A percentile compares a stretch with the other conserved stretches of the same genome.
Evolutionary conservation across 2,888 invertebrate species (phyloP).

Genomic region (Pachydiplax longipennis): DNA sequence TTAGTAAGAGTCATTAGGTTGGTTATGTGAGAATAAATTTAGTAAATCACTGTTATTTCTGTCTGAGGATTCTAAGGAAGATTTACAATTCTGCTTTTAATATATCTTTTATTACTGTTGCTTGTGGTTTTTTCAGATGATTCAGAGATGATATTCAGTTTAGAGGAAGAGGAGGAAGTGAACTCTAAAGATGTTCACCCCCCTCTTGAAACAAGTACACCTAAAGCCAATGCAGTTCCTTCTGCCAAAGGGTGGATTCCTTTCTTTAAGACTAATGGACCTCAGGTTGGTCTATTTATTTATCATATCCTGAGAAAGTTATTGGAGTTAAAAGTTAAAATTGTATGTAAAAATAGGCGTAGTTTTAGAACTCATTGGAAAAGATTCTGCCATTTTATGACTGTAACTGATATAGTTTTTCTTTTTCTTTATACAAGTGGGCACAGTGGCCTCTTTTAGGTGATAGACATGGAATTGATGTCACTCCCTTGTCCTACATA

Average conservation of each 20-base stretch:
- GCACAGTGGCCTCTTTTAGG: constrained; percentile 46
- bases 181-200: constrained; percentile 54
- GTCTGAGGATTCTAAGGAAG: no score
- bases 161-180: constrained; percentile 77
- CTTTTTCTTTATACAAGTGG: constrained; percentile 55
- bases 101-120: neutral
- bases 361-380: neutral
- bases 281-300: neutral
- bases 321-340: neutral
- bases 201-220: neutral
- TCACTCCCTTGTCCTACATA: constrained; percentile 82
- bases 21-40: no score
- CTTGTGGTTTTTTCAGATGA: constrained; percentile 60
- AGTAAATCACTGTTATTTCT: no score
- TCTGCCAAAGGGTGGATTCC: constrained; percentile 24
- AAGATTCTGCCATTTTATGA: neutral
- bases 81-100: no score
- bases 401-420: constrained; percentile 42
- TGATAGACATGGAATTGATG: constrained; percentile 73
- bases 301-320: neutral
- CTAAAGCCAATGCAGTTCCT: neutral
- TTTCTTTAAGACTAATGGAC: neutral
- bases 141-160: constrained; percentile 82
- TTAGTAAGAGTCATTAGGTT: no score
- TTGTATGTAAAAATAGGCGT: neutral